These are phyloP conservation scores for Noctilio leporinus DNA, from an alignment of 2,113 vertebrate genomes.

Conservation along the genomic window DNA sequence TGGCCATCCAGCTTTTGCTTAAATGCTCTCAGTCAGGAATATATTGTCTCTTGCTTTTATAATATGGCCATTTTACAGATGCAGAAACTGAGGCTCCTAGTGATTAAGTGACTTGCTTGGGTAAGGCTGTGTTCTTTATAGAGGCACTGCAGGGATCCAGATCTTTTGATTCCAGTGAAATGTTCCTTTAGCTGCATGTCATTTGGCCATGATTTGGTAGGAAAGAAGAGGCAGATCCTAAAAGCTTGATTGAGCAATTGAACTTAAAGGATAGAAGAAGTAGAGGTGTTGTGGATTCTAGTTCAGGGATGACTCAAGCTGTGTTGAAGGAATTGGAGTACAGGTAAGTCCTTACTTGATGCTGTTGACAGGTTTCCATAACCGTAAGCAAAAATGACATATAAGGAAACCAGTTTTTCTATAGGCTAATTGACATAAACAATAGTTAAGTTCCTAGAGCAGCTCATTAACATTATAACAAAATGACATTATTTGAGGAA, in stretches of 20 bases:
- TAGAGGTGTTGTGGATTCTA: neutral
- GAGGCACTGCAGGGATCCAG: neutral
- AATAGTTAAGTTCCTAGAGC: neutral
- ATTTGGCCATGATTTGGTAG: neutral
- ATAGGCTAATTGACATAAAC: neutral
- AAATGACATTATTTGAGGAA: neutral
- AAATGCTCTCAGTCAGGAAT: neutral
- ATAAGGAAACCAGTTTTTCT: neutral
- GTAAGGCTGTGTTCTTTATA: neutral
- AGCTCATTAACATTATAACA: neutral
- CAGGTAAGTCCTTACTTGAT: neutral
- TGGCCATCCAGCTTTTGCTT: neutral
- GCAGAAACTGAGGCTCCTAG: neutral
- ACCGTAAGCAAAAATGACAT: neutral
- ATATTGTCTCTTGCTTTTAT: neutral
- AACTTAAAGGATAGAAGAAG: neutral
- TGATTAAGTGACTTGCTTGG: neutral
- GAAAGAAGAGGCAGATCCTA: neutral
- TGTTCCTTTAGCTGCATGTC: neutral
- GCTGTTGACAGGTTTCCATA: neutral
- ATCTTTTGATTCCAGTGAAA: neutral
- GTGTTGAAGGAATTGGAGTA: neutral
- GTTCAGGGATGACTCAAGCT: neutral
- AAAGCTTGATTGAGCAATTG: neutral
- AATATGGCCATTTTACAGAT: neutral